Percentiles rank a stretch among this genome's conserved stretches.
phyloP scores from a whole-genome alignment of 2,113 vertebrate species.

The Echinops telfairi region DNA sequence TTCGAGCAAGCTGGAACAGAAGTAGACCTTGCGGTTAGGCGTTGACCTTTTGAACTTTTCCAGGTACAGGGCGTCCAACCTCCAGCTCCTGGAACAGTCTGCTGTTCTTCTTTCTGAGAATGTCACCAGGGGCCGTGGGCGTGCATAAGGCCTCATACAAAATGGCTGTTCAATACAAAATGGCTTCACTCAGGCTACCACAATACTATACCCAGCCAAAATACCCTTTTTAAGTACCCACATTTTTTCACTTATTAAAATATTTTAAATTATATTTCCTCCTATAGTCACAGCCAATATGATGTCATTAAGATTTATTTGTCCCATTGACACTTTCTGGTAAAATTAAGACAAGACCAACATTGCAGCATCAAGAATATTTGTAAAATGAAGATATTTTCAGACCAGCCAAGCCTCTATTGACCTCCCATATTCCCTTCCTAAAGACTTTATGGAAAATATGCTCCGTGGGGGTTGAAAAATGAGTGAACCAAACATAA shows the following conservation, averaged over 20 bases:
- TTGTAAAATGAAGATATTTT: conserved; percentile 40
- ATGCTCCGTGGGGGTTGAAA: not conserved
- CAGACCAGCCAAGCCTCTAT: not conserved
- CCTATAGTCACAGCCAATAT: not conserved
- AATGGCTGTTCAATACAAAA: too few relatives aligned
- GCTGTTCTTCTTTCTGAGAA: too few relatives aligned
- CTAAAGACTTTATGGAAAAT: not conserved
- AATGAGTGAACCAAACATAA: conserved; percentile 3
- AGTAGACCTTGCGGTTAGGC: too few relatives aligned
- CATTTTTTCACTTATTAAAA: not conserved
- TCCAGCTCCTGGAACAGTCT: too few relatives aligned
- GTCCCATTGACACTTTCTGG: not conserved
- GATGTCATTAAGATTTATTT: not conserved
- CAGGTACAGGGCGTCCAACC: too few relatives aligned
- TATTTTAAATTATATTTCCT: not conserved
- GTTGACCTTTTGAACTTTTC: too few relatives aligned
- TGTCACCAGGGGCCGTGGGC: too few relatives aligned
- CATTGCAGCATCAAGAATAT: not conserved
- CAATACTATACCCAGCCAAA: not conserved
- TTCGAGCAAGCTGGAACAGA: too few relatives aligned
- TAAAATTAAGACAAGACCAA: conserved; percentile 1
- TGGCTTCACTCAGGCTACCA: too few relatives aligned
- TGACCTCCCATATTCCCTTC: not conserved
- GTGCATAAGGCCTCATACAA: too few relatives aligned
- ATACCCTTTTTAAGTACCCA: not conserved